phyloP scores from a whole-genome alignment of 2,113 vertebrate species.

The Carassius gibelio region DNA sequence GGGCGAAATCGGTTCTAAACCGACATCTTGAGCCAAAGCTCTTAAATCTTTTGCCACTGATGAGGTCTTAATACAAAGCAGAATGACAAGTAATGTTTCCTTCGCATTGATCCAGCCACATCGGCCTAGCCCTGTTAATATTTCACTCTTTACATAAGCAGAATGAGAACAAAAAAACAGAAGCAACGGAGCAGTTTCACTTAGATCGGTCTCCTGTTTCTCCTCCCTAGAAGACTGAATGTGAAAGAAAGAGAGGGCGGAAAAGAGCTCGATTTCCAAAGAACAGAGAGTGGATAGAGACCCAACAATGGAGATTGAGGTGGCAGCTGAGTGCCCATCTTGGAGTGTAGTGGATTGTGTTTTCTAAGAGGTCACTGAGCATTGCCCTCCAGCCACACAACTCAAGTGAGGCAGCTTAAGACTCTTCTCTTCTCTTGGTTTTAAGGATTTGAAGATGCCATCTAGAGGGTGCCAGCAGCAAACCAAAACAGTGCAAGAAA shows the following conservation, averaged over 20 bases:
- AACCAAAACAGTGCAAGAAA: conserved; percentile 54
- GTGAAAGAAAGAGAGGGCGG: conserved; percentile 53
- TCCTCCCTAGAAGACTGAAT: conserved; percentile 54
- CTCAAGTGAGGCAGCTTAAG: conserved; percentile 59
- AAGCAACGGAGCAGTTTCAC: background rate
- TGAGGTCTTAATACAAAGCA: conserved; percentile 68
- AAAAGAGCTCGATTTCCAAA: conserved; percentile 41
- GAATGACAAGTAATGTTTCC: conserved; percentile 71
- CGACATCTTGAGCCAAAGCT: conserved; percentile 63
- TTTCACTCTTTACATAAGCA: conserved; percentile 57
- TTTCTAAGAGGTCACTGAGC: conserved; percentile 59
- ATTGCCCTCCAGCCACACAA: conserved; percentile 63
- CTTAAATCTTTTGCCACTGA: conserved; percentile 67
- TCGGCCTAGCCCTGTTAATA: conserved; percentile 60
- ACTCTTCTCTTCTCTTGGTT: conserved; percentile 59
- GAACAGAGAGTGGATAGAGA: conserved; percentile 50
- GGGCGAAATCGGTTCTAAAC: conserved; percentile 65
- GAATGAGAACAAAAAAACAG: background rate
- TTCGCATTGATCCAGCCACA: conserved; percentile 58
- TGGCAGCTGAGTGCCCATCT: conserved; percentile 63
- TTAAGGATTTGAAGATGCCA: conserved; percentile 60
- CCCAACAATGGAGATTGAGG: conserved; percentile 68
- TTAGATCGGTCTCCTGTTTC: conserved; percentile 24
- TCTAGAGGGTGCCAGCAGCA: conserved; percentile 44
- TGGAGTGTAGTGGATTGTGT: conserved; percentile 60